phyloP scores from a whole-genome alignment of 64 coral and sea anemone species.

The Stylophora pistillata region DNA sequence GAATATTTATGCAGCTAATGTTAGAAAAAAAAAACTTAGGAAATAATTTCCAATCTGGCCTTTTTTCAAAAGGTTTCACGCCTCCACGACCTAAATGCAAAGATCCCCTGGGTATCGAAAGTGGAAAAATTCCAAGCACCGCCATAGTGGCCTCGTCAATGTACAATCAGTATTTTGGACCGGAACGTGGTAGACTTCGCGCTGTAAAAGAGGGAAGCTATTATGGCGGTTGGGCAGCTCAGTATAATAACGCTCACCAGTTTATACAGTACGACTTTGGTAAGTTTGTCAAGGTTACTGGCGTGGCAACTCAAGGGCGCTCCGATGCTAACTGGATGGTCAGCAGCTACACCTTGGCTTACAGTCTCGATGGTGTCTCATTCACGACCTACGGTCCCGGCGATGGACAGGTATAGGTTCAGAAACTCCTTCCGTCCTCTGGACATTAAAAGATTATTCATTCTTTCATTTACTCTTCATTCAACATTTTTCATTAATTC shows the following conservation, averaged over 20 bases:
- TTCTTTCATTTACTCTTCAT: too few relatives aligned
- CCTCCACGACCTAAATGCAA: constrained; percentile 8
- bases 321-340: constrained; percentile 12
- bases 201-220: background rate
- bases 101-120: constrained; percentile 2
- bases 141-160: background rate
- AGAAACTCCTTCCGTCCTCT: background rate
- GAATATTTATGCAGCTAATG: too few relatives aligned
- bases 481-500: too few relatives aligned
- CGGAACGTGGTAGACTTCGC: background rate
- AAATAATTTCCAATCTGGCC: background rate
- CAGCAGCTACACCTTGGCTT: constrained; percentile 10
- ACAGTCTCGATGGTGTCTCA: background rate
- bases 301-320: background rate
- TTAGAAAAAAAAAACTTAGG: too few relatives aligned
- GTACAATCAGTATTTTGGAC: constrained; percentile 14
- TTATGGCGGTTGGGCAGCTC: background rate
- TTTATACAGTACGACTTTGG: constrained; percentile 3
- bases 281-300: background rate
- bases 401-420: background rate
- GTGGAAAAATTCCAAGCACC: constrained; percentile 8
- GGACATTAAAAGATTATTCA: too few relatives aligned
- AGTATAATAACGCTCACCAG: background rate
- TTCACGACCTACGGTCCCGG: background rate
- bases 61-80: constrained; percentile 1